Evolutionary conservation across 92 coral and sea anemone species (phyloP).

Genomic region (Actinernus sp.): DNA sequence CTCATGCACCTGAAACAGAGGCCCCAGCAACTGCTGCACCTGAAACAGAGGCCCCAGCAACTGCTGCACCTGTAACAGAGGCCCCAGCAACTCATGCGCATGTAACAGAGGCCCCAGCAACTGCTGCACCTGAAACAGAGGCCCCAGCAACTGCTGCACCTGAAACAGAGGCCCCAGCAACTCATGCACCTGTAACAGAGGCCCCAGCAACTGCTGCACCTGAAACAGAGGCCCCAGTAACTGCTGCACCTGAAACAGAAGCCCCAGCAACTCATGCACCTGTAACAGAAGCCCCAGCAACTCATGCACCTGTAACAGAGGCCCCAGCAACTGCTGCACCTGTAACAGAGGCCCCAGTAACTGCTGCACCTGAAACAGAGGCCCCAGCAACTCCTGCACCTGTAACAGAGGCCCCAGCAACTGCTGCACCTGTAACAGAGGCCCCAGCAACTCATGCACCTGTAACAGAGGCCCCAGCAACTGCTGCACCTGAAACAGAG

Average conservation of each 20-base stretch:
- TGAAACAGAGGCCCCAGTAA: background rate
- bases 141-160: too few relatives aligned
- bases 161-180: too few relatives aligned
- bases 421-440: conserved; percentile 10
- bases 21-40: conserved; percentile 2
- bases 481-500: conserved; percentile 2
- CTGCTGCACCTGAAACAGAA: background rate
- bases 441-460: background rate
- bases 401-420: conserved; percentile 5
- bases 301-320: conserved; percentile 8
- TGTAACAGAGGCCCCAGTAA: background rate
- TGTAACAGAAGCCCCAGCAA: too few relatives aligned
- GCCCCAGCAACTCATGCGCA: background rate
- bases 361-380: conserved; percentile 14
- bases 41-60: background rate
- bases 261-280: conserved; percentile 2
- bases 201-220: conserved; percentile 7
- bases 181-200: background rate
- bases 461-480: too few relatives aligned
- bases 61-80: background rate
- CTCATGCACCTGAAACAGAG: too few relatives aligned
- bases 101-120: too few relatives aligned
- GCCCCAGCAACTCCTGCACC: too few relatives aligned
- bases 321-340: conserved; percentile 3
- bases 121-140: background rate